Evolutionary conservation across 2,113 vertebrate species (phyloP), one percentile per base, ranked within the genome.

Genomic region (Rhinopithecus roxellana): DNA sequence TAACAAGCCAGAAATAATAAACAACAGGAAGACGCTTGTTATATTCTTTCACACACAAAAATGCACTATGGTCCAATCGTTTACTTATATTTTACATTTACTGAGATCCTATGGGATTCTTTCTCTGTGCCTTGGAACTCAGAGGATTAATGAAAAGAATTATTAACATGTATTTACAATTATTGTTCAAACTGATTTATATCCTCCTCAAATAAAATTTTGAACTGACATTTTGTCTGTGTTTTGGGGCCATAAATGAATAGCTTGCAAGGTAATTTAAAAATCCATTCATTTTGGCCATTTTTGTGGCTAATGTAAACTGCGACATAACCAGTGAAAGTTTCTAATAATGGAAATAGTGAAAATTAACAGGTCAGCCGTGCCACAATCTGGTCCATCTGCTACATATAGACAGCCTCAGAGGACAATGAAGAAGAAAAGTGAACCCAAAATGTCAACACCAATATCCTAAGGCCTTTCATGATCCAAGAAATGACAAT

Each of bases 331-430:
- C n/a, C 95, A 93, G 50, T 87, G 86, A 78, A 89, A 72, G 70
- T 90, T 88, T 94, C 89, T 94, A 97, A 81, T 95, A 97, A 95
- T 72, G 64, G 92, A 84, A 94, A 74, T 55, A 45, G 70, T 85
- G 57, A 94, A 90, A 84, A 95, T 92, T 72, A 97, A 92, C 94
- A 92, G 92, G 88, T 97, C 94, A 94, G 79, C 94, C 88, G 77
- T 70, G 86, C 45, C 40, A 67, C 84, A 92, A 6, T 59, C 95
- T 74, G 89, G 70, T 18, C 93, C 93, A 93, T 84, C 90, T 95
- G 96, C 90, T 75, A 10, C 87, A 79, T 17, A 88, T 5, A 92
- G 64, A 90, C 57, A 83, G 92, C 83, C 77, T 90, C 90, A 1
- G 83, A 94, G 86, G 83, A 82, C 72, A 86, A 79, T 5, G 40